Percentiles rank a stretch among this genome's conserved stretches.
Conservation (phyloP, 2,113 vertebrate genomes). For the Hemibagrus wyckioides region DNA sequence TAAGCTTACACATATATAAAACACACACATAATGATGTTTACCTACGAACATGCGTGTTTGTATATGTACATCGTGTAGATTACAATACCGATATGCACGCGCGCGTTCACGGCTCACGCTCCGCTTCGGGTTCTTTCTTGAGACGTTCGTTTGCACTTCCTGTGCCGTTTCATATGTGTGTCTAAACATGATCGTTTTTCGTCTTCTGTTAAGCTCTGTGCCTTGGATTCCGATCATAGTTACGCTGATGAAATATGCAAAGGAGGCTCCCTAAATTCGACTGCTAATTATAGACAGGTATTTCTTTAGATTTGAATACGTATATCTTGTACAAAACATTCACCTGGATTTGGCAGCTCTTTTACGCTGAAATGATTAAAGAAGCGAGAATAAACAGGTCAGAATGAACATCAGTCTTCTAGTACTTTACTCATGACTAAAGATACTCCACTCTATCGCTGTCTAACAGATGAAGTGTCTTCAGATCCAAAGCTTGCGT, state of each 20-base stretch:
- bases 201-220: neutral
- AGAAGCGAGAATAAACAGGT: neutral
- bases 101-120: neutral
- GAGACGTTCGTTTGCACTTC: neutral
- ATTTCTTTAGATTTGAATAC: neutral
- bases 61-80: conserved; percentile 33
- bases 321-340: neutral
- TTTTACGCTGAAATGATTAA: neutral
- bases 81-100: conserved; percentile 29
- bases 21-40: conserved; percentile 60
- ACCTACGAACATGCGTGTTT: conserved; percentile 67
- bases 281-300: neutral
- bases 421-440: neutral
- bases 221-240: conserved; percentile 3
- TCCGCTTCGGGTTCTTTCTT: neutral
- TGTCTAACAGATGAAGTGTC: neutral
- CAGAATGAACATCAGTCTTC: neutral
- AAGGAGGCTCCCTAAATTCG: neutral
- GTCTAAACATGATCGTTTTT: neutral
- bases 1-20: conserved; percentile 72
- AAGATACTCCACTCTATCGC: neutral
- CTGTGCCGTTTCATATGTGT: no score
- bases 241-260: neutral
- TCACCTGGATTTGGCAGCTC: neutral
- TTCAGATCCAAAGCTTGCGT: neutral